Evolutionary conservation across 2,797 vertebrate species (phyloP), one percentile per base, ranked within the genome.

Genomic region (Bradypodion ventrale): DNA sequence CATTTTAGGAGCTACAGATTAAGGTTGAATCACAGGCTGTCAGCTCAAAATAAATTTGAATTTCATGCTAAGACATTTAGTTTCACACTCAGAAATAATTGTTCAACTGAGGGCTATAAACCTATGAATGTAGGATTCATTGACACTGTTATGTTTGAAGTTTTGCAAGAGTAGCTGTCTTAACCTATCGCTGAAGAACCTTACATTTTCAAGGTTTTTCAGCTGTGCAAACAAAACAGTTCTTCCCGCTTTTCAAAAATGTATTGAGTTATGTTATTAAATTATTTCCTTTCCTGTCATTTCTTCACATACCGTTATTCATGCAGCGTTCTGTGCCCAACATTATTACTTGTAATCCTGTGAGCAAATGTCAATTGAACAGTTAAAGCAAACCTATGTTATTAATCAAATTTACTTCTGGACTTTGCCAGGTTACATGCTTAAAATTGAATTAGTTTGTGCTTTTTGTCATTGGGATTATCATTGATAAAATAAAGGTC

Each of bases 301-400:
- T 88, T 85, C 6, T 8, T 79, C 84, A 85, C 1, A 13, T 87
- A 5, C 63, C 0, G 3, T 68, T 79, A 13, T 37, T 76, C 85
- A 7, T 1, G 68, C 23, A 0, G n/a, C 3, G 29, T 44, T 72
- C 1, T 44, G 40, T 29, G 13, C 69, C 40, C 40, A 44, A 72
- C 7, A 23, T 72, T 72, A 42, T 72, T 72, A 72, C 40, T 12
- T 25, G 42, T 72, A 72, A 72, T 44, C 23, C 23, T 25, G 40
- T 44, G 69, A 72, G 40, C 40, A 44, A 27, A 72, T 29, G 23
- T 44, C 23, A 29, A 10, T 40, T 72, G 40, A 44, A 70, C 37
- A 40, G 37, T 37, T 72, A 23, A 42, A 42, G 69, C 16, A 72
- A 72, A 37, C 25, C 7, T 72, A 42, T 27, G 44, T 42, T 27